phyloP scores from a whole-genome alignment of 1,140 invertebrate species.

The Bombus consobrinus region DNA sequence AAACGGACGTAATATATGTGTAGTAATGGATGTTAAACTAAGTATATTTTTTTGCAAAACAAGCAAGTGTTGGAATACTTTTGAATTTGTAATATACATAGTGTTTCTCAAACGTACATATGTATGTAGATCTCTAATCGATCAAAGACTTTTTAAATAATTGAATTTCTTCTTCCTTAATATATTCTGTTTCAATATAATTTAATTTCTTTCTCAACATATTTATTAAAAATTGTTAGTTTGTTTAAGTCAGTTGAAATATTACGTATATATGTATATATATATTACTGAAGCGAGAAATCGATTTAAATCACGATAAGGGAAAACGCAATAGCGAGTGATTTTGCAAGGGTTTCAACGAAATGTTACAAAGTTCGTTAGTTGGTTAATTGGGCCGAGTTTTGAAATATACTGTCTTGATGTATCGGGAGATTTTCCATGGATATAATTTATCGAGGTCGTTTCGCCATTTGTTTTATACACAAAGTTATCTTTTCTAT shows the following conservation, averaged over 20 bases:
- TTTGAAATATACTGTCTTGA: background rate
- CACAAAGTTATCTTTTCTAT: background rate
- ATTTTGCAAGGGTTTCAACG: background rate
- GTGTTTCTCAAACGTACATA: too few species aligned
- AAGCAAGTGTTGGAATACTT: too few species aligned
- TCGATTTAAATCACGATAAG: background rate
- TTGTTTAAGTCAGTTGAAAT: background rate
- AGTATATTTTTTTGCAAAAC: too few species aligned
- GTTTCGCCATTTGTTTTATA: background rate
- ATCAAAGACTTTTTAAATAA: too few species aligned
- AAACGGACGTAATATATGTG: too few species aligned
- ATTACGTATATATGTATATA: background rate
- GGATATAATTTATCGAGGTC: background rate
- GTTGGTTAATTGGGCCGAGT: background rate
- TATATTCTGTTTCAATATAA: background rate
- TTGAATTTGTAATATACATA: background rate
- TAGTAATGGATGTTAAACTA: too few species aligned
- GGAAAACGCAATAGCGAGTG: background rate
- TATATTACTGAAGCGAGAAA: background rate
- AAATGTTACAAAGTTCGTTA: background rate
- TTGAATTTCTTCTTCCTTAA: too few species aligned
- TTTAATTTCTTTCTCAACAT: background rate
- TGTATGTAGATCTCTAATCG: background rate
- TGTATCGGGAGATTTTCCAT: background rate
- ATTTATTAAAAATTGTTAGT: background rate